phyloP scores from a whole-genome alignment of 2,888 invertebrate species.

The Yponomeuta evonymella region DNA sequence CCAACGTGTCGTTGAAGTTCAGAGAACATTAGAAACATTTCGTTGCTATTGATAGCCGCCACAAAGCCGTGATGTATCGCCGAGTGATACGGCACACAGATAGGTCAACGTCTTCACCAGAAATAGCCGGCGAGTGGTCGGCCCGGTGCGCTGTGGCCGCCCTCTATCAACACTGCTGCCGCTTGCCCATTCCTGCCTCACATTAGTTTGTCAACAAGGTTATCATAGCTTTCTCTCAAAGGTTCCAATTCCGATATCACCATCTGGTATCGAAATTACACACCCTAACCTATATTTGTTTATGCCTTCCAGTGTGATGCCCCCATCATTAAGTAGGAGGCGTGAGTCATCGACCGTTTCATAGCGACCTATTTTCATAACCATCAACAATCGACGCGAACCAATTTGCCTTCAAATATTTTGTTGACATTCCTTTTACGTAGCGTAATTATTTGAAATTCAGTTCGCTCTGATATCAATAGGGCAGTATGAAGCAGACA shows the following conservation, averaged over 20 bases:
- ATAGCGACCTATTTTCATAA: constrained; percentile 58
- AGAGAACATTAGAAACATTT: constrained; percentile 14
- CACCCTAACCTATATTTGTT: constrained; percentile 6
- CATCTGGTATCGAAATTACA: background rate
- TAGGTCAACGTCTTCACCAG: constrained; percentile 67
- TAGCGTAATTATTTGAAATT: constrained; percentile 14
- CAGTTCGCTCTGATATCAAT: background rate
- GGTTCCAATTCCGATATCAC: background rate
- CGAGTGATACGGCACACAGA: constrained; percentile 33
- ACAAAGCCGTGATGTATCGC: constrained; percentile 44
- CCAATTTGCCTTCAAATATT: constrained; percentile 51
- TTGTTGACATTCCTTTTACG: constrained; percentile 25
- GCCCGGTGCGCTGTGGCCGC: constrained; percentile 50
- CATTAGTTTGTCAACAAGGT: constrained; percentile 67
- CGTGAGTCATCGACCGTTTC: constrained; percentile 49
- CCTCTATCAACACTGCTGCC: constrained; percentile 55
- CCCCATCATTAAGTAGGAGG: constrained; percentile 26
- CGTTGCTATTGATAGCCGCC: constrained; percentile 24
- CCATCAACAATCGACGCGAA: constrained; percentile 52
- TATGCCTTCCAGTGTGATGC: constrained; percentile 4
- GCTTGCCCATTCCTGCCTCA: constrained; percentile 57
- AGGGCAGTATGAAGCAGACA: background rate
- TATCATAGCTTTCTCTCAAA: constrained; percentile 44
- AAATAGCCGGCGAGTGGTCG: constrained; percentile 51
- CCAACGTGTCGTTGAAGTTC: background rate